Percentiles rank a stretch among this genome's conserved stretches.
Conservation (phyloP, 2,797 vertebrate species). For the Antrozous pallidus region DNA sequence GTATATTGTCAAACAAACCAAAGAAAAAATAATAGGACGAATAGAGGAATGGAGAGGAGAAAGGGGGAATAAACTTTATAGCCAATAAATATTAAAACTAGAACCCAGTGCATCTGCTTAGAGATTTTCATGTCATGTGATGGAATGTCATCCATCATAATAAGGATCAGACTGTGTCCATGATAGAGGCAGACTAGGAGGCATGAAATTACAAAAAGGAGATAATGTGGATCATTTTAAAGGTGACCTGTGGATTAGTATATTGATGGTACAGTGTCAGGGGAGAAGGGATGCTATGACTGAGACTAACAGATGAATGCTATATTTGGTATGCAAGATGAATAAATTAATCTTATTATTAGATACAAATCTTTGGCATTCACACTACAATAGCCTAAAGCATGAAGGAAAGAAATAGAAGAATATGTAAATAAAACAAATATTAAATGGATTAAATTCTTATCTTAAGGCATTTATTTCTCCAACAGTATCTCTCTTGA, state of each 20-base stretch:
- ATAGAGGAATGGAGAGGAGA: too few species aligned
- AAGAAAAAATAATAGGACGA: background rate
- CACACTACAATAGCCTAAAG: background rate
- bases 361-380: background rate
- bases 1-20: background rate
- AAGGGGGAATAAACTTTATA: background rate
- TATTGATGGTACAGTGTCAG: background rate
- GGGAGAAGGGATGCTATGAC: background rate
- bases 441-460: background rate
- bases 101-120: background rate
- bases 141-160: background rate
- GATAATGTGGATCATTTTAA: background rate
- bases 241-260: background rate
- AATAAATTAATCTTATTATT: background rate
- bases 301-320: background rate
- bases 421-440: background rate
- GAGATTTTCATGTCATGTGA: background rate
- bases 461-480: slow-evolving; percentile 1
- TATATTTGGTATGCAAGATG: background rate
- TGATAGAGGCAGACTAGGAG: background rate
- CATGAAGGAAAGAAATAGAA: background rate
- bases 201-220: background rate
- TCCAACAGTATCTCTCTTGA: background rate
- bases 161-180: background rate
- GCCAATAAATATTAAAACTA: background rate